phyloP scores from a whole-genome alignment of 2,113 vertebrate species.

The Chascanopsetta lugubris region DNA sequence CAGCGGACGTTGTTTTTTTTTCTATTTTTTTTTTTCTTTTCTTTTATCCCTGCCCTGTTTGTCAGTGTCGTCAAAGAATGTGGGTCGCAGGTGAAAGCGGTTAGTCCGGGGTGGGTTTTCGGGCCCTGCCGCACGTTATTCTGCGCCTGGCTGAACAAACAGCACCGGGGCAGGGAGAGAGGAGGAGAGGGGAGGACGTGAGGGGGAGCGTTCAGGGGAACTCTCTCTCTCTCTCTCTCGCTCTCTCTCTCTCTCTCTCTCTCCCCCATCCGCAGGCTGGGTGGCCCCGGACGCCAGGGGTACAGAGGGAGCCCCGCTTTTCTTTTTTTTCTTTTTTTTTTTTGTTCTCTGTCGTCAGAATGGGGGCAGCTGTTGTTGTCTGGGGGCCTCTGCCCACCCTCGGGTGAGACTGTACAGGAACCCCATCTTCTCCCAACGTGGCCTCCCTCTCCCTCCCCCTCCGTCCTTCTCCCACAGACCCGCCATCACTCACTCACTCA shows the following conservation, averaged over 20 bases:
- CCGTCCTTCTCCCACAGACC: constrained; percentile 36
- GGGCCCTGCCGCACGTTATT: constrained; percentile 59
- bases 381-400: constrained; percentile 41
- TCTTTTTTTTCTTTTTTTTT: constrained; percentile 55
- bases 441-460: too few species aligned
- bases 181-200: constrained; percentile 18
- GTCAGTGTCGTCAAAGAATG: constrained; percentile 53
- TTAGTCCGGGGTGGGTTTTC: constrained; percentile 46
- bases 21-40: constrained; percentile 19
- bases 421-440: constrained; percentile 6
- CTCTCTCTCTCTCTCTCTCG: constrained; percentile 18
- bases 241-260: constrained; percentile 18
- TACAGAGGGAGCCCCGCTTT: constrained; percentile 31
- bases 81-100: constrained; percentile 69
- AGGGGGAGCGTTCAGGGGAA: constrained; percentile 37
- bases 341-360: constrained; percentile 61
- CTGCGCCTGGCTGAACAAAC: constrained; percentile 76
- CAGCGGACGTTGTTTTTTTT: constrained; percentile 21
- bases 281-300: constrained; percentile 58
- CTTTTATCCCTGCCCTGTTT: constrained; percentile 38
- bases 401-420: constrained; percentile 46
- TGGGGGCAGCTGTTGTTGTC: constrained; percentile 70
- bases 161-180: constrained; percentile 42
- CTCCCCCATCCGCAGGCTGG: constrained; percentile 49
- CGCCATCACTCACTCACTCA: constrained; percentile 41